Evolutionary conservation across 2,888 invertebrate genomes (phyloP), one percentile per base, ranked within the genome.

Genomic region (Rhamnusium bicolor): DNA sequence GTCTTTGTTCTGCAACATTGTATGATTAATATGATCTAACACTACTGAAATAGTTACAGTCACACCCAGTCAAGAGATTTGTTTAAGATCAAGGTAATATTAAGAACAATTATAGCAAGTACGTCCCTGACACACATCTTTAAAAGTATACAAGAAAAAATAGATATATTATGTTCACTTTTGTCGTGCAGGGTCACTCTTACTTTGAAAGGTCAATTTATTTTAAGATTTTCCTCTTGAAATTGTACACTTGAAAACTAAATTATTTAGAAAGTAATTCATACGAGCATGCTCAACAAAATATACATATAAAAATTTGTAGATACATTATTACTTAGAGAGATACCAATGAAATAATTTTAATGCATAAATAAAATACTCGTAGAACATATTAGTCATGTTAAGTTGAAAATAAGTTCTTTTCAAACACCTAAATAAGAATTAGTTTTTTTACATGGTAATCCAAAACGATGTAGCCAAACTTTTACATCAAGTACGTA

Each of bases 141-240:
- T 16, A 65, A 65, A 65, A 29, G 6, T 27, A 53, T 32, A 29
- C 65, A 19, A 65, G 53, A 65, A 65, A 53, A 53, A 40, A 29
- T 53, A 54, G 19, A 40, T 40, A 53, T 8, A 19, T n/a, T 47
- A 49, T 27, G 12, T 53, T 54, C 40, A 53, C 53, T 65, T 65
- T 65, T 65, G 53, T 19, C 40, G 53, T 53, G 40, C 65, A 65
- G 65, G 65, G 65, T 65, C 65, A 65, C 32, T 62, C n/a, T 58
- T 62, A 47, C 47, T 24, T 46, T 18, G 49, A 47, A 24, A 62
- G 62, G 62, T 62, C 47, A 40, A 40, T 1, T 40, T n/a, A 40
- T 40, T 40, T 40, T 12, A 40, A 40, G 47, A 32, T 24, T 46
- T 62, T 24, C 16, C 24, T 58, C 29, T 29, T 29, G 29, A 24